phyloP scores from a whole-genome alignment of 1,140 invertebrate species.

The Lethocerus indicus region DNA sequence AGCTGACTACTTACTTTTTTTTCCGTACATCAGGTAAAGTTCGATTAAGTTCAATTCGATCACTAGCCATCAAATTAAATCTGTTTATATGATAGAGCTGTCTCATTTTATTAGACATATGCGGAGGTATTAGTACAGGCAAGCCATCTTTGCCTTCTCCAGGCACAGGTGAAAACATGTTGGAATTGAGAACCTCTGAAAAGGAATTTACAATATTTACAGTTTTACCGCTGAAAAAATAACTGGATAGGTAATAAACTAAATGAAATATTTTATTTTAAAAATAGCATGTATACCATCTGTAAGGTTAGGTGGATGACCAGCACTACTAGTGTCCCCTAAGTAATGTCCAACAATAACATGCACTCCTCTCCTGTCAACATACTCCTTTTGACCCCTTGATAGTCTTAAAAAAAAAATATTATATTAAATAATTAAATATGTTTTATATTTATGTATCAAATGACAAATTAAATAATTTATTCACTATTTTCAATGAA shows the following conservation, averaged over 20 bases:
- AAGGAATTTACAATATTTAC: not conserved
- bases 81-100: constrained; percentile 72
- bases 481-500: no score
- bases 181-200: constrained; percentile 62
- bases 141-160: constrained; percentile 62
- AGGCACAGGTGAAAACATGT: constrained; percentile 57
- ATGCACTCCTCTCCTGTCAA: constrained; percentile 51
- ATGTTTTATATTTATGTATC: no score
- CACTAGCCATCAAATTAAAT: constrained; percentile 82
- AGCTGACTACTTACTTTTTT: constrained; percentile 40
- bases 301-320: constrained; percentile 41
- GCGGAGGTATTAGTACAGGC: constrained; percentile 58
- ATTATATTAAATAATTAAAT: not conserved
- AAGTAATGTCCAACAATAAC: constrained; percentile 74
- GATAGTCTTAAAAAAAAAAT: constrained; percentile 21
- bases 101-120: constrained; percentile 56
- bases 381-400: constrained; percentile 41
- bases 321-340: constrained; percentile 39
- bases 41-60: constrained; percentile 79
- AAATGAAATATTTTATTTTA: not conserved
- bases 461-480: no score
- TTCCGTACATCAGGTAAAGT: constrained; percentile 76
- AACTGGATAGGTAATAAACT: not conserved
- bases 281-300: constrained; percentile 32
- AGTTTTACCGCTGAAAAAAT: not conserved